Evolutionary conservation across 2,113 vertebrate genomes (phyloP), one percentile per base, ranked within the genome.

Genomic region (Pteronura brasiliensis): DNA sequence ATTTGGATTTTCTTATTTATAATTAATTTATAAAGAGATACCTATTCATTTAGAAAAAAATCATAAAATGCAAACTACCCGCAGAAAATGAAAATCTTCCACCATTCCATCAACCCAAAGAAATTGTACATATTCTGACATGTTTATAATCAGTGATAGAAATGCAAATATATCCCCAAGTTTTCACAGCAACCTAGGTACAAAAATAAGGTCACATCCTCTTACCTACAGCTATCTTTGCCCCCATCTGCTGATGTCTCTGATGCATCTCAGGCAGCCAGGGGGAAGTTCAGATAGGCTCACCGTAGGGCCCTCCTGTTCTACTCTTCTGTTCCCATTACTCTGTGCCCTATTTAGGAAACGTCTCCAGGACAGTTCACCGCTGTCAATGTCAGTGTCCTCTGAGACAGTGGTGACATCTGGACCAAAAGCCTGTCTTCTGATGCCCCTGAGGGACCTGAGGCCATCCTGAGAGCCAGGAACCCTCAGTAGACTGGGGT

Each of bases 221-320:
- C 18, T 52, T 57, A 57, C 55, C 27, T 2, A 15, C 13, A 29
- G 23, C 49, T 79, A 29, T 3, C 20, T 42, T 59, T 34, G 79
- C 42, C n/a, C 76, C 65, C 9, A 6, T 57, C 27, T 49, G 27
- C 13, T 17, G 42, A 3, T 4, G 4, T 57, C 13, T 49, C 36
- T 23, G 39, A 65, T 17, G 27, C 31, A 42, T 21, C 34, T 72
- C 14, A 17, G 44, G 42, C 39, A 77, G n/a, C n/a, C 7, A 3
- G 14, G 25, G 10, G 55, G 18, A 3, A 49, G 42, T 52, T 65
- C 34, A 9, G 0, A 1, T 18, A 44, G 49, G 14, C 34, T 44
- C 55, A 44, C 23, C 13, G 20, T 3, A 3, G 14, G 34, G 0
- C 20, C 18, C 9, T 42, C 1, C 0, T 36, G 0, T 34, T 52